These are phyloP conservation scores for Charadrius vociferus DNA, from an alignment of 2,113 vertebrate genomes.

Conservation along the genomic window DNA sequence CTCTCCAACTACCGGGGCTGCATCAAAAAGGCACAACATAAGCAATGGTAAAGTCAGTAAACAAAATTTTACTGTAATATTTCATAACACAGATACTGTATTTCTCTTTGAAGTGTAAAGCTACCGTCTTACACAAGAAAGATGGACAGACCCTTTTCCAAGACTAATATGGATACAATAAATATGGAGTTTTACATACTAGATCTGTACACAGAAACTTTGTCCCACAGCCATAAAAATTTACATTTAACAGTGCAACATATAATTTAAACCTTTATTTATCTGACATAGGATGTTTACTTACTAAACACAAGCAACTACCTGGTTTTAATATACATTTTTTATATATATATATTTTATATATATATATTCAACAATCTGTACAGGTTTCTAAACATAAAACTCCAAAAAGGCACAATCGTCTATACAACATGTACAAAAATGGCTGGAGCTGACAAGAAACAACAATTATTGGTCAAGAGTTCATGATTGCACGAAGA, in stretches of 20 bases:
- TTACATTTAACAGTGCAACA: conserved; percentile 97
- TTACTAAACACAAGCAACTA: conserved; percentile 92
- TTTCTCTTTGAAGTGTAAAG: conserved; percentile 89
- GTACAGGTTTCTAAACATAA: conserved; percentile 94
- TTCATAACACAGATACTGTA: conserved; percentile 91
- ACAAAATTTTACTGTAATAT: conserved; percentile 97
- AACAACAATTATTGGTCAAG: conserved; percentile 93
- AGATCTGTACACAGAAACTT: conserved; percentile 96
- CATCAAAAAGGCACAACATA: conserved; percentile 67
- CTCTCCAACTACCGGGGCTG: not conserved
- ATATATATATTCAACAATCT: conserved; percentile 88
- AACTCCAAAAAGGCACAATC: conserved; percentile 98
- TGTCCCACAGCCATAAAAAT: conserved; percentile 94
- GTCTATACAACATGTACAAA: conserved; percentile 99
- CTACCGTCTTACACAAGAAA: conserved; percentile 91
- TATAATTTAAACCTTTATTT: conserved; percentile 88
- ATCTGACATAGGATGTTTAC: conserved; percentile 84
- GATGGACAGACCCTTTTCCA: conserved; percentile 88
- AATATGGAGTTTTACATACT: conserved; percentile 95
- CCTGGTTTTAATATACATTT: conserved; percentile 86
- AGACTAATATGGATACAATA: conserved; percentile 98
- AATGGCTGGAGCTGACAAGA: conserved; percentile 87
- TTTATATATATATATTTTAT: conserved; percentile 79
- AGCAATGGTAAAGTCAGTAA: conserved; percentile 86
- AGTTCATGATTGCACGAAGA: conserved; percentile 95